Evolutionary conservation across 2,797 vertebrate genomes (phyloP), one percentile per base, ranked within the genome.

Genomic region (Numenius phaeopus): DNA sequence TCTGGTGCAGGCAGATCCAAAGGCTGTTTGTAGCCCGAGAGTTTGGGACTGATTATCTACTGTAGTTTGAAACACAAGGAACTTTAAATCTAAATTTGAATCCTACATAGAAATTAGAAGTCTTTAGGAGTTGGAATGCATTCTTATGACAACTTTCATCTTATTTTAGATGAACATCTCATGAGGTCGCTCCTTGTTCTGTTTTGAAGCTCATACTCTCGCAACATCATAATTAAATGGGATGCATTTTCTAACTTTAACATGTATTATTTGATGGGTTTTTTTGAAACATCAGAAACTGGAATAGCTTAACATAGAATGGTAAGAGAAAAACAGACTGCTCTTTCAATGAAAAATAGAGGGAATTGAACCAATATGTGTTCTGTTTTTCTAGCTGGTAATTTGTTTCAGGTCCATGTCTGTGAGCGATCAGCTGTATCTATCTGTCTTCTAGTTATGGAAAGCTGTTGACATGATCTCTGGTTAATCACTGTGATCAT

Each of bases 181-280:
- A 47, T 73, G 62, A 94, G 93, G 89, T 86, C 16, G 21, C 69
- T 85, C 57, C 59, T 73, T 52, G 79, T 94, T 94, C 89, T 94
- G 90, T 96, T 94, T 83, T 83, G 82, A 94, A 89, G 82, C 72
- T 90, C 20, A 18, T 62, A 29, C 69, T 87, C 65, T 78, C 2
- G 1, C 90, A 94, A 96, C 96, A 92, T 94, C 49, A 39, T 96
- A 96, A 97, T 97, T 96, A 96, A 97, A 89, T 94, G 90, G 94
- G 86, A 95, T 92, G 84, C 57, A 9, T 73, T 95, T 96, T 96
- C 92, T 96, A 93, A 94, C 77, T 97, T 90, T 83, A 97, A 83
- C 77, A 39, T 93, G 30, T 58, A 78, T 91, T 96, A 78, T 96
- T 96, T 93, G 92, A 50, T 89, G 88, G 62, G 3, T 29, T 90